Base-by-base conservation (phyloP, 2,113 vertebrate species). In the Crotalus helleri region DNA sequence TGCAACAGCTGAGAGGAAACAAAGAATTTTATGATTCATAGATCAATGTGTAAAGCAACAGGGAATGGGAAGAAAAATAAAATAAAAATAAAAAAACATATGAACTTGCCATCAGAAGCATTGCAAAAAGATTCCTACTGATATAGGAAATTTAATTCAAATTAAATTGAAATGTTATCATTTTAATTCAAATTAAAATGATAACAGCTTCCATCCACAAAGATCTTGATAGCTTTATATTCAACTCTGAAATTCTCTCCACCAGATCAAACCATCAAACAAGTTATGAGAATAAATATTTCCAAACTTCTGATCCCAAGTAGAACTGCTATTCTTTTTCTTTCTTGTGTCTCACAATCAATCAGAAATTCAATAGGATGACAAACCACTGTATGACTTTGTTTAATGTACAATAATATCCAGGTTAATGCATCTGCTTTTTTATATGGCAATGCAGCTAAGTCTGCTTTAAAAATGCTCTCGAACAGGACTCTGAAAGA, bases 201-300 rank as follows among this genome's bases (percentile, higher is more conserved):
- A 58, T 53, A 81, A 44, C 11, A 49, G 33, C 1, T 1, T 0
- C 51, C 44, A 51, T 0, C 0, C 90, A 59, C 57, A 81, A 89
- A 33, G 58, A 23, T 0, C 29, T 29, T 29, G 0, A 4, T 17
- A 33, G 26, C 13, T 86, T 5, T 0, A 0, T 0, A 0, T 0
- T 0, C 2, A 0, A 53, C 26, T 49, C 15, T 12, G 0, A 0
- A 21, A 0, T 0, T 46, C 1, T 49, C 88, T 55, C 51, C 9
- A 61, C 54, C 1, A 0, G 0, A 44, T 81, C 33, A 81, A 24
- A 90, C 0, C 26, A 0, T 7, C 0, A 15, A 57, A 39, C 29
- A 15, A 4, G 26, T 46, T 7, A 9, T 81, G 23, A 51, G 94
- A 81, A 12, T 46, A 54, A 87, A 44, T 0, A 26, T 0, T 29